Percentiles rank a stretch among this genome's conserved stretches.
Conservation (phyloP, 2,888 invertebrate species). For the Maniola hyperantus region DNA sequence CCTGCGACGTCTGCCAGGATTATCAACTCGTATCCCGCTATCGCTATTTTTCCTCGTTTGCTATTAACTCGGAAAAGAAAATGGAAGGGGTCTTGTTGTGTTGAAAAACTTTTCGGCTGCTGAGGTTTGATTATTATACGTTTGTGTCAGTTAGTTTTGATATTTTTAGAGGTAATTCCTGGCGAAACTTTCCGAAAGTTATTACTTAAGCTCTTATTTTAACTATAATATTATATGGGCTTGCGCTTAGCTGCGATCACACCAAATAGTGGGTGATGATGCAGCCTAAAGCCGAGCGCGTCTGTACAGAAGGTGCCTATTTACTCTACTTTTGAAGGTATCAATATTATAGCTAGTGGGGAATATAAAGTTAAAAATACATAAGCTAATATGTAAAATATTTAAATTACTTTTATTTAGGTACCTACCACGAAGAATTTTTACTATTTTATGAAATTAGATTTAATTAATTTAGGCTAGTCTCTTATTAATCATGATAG, state of each 20-base stretch:
- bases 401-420: too few relatives aligned
- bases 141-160: conserved; percentile 11
- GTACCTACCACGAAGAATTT: too few relatives aligned
- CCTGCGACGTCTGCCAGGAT: conserved; percentile 67
- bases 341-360: too few relatives aligned
- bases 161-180: not conserved
- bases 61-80: conserved; percentile 49
- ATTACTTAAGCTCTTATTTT: not conserved
- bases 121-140: conserved; percentile 22
- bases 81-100: conserved; percentile 23
- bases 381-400: too few relatives aligned
- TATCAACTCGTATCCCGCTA: conserved; percentile 63
- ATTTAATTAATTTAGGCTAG: too few relatives aligned
- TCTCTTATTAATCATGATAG: too few relatives aligned
- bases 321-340: too few relatives aligned
- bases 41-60: conserved; percentile 59
- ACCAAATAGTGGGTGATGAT: not conserved
- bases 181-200: not conserved
- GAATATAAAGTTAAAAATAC: too few relatives aligned
- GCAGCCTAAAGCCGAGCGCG: too few relatives aligned
- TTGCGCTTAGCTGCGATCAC: not conserved
- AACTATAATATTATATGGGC: not conserved
- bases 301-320: too few relatives aligned
- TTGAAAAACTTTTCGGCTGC: conserved; percentile 23
- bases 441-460: too few relatives aligned